These are phyloP conservation scores for Paedocypris sp. DNA, from an alignment of 2,113 vertebrate species.

Conservation along the genomic window DNA sequence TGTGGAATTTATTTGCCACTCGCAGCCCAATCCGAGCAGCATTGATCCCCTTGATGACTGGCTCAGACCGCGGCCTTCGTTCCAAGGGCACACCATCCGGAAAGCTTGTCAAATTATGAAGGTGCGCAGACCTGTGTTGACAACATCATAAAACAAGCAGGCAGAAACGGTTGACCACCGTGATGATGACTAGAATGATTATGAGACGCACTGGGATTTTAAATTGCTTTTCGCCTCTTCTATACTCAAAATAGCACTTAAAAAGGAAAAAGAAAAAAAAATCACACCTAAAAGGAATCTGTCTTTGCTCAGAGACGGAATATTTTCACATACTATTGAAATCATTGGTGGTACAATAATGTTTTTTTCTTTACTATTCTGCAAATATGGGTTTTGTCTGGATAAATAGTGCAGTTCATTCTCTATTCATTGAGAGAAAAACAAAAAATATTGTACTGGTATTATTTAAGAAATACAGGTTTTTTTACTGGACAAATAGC, in stretches of 20 bases:
- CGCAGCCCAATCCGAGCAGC: constrained; percentile 10
- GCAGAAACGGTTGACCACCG: constrained; percentile 16
- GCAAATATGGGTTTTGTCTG: no score
- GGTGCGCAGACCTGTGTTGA: constrained; percentile 5
- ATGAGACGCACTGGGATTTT: background rate
- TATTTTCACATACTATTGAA: no score
- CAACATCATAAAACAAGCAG: constrained; percentile 28
- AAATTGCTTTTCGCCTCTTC: background rate
- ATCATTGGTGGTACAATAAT: no score
- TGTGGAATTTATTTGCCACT: constrained; percentile 48
- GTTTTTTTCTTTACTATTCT: no score
- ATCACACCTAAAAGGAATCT: no score
- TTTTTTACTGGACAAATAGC: no score
- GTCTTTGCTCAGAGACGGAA: no score
- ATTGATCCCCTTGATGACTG: constrained; percentile 24
- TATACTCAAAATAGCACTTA: no score
- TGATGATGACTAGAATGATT: constrained; percentile 9
- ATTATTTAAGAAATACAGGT: no score
- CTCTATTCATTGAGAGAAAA: no score
- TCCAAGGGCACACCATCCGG: constrained; percentile 11
- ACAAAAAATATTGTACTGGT: no score
- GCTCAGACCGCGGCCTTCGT: constrained; percentile 12
- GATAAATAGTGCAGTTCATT: no score
- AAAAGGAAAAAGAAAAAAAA: background rate
- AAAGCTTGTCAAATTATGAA: constrained; percentile 15